A percentile compares a stretch with the other conserved stretches of the same genome.
These are phyloP conservation scores for Calycopis cecrops DNA, from an alignment of 1,140 invertebrate species.

Conservation along the genomic window DNA sequence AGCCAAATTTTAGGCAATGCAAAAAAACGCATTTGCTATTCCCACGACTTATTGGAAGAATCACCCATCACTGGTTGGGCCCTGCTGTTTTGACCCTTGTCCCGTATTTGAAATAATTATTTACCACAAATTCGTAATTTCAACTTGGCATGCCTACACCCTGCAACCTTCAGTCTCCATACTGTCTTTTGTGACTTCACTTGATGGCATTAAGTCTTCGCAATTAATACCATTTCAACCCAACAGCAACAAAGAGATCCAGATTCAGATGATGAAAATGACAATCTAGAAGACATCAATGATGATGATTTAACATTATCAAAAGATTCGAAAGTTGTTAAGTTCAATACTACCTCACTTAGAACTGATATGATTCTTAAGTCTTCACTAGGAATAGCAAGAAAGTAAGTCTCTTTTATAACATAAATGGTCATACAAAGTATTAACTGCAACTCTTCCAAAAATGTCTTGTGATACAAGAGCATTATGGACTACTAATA, in stretches of 20 bases:
- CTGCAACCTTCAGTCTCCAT: too few relatives aligned
- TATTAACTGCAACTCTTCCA: neutral
- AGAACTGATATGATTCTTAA: slow-evolving; percentile 81
- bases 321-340: slow-evolving; percentile 77
- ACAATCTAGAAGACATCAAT: slow-evolving; percentile 41
- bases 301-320: slow-evolving; percentile 48
- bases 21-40: too few relatives aligned
- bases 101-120: too few relatives aligned
- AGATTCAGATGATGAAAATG: slow-evolving; percentile 59
- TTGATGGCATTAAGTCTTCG: neutral
- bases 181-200: neutral
- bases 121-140: too few relatives aligned
- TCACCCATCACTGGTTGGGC: too few relatives aligned
- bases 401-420: slow-evolving; percentile 74
- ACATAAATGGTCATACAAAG: neutral
- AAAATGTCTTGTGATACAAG: too few relatives aligned
- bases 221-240: neutral
- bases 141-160: too few relatives aligned
- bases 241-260: slow-evolving; percentile 30
- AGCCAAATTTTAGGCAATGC: too few relatives aligned
- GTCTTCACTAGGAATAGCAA: slow-evolving; percentile 78
- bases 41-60: too few relatives aligned
- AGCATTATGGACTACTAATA: too few relatives aligned
- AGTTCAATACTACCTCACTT: slow-evolving; percentile 76
- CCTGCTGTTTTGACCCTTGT: too few relatives aligned